phyloP scores from a whole-genome alignment of 1,140 invertebrate genomes.

The Bilobella aurantiaca region DNA sequence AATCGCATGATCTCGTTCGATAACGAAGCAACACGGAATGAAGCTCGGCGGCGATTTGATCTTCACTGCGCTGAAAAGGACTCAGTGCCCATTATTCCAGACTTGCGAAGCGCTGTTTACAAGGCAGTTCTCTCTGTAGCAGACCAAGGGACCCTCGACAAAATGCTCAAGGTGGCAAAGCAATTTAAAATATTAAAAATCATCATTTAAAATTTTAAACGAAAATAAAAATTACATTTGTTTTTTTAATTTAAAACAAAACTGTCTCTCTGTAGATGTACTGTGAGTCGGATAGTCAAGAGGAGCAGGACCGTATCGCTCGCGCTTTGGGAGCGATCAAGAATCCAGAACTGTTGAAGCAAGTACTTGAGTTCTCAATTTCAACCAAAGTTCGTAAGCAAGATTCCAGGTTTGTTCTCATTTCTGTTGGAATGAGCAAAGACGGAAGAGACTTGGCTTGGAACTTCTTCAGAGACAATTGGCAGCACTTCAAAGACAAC shows the following conservation, averaged over 20 bases:
- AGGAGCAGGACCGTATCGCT: slow-evolving; percentile 83
- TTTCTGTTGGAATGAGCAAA: slow-evolving; percentile 41
- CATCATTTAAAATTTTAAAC: neutral
- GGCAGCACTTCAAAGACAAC: slow-evolving; percentile 10
- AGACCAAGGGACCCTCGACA: slow-evolving; percentile 57
- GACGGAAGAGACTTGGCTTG: slow-evolving; percentile 45
- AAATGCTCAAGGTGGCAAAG: slow-evolving; percentile 56
- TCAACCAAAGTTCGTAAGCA: slow-evolving; percentile 48
- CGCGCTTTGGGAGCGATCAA: slow-evolving; percentile 64
- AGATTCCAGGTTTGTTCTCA: slow-evolving; percentile 44
- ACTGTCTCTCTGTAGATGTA: slow-evolving; percentile 51
- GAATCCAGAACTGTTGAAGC: slow-evolving; percentile 56
- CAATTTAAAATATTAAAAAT: neutral
- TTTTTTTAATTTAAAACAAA: neutral
- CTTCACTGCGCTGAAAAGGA: slow-evolving; percentile 52
- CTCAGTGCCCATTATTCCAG: slow-evolving; percentile 71
- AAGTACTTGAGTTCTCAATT: slow-evolving; percentile 54
- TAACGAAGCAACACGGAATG: slow-evolving; percentile 60
- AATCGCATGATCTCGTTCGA: slow-evolving; percentile 68
- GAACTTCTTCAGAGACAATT: slow-evolving; percentile 47
- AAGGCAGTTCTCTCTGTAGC: slow-evolving; percentile 64
- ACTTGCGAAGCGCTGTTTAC: slow-evolving; percentile 78
- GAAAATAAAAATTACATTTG: neutral
- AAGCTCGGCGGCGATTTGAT: slow-evolving; percentile 60
- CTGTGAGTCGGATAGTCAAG: slow-evolving; percentile 70